Evolutionary conservation across 2,888 invertebrate species (phyloP), one percentile per base, ranked within the genome.

Genomic region (Tetragonisca angustula): DNA sequence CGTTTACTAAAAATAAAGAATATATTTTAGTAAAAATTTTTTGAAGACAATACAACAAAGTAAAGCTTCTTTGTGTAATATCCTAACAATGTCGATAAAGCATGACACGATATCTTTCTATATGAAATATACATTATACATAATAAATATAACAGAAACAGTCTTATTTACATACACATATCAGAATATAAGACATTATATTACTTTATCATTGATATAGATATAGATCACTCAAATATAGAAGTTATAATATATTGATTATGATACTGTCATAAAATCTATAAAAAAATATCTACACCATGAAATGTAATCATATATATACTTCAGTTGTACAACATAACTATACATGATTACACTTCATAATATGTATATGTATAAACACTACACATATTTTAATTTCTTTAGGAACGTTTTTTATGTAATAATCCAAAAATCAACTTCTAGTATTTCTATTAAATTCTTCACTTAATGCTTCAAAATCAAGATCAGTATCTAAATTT

Each of bases 361-460:
- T 43, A 43, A 43, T 43, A 43, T 43, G 43, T 43, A 43, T 43
- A 43, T 9, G 43, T 43, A 43, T 43, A 43, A 43, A 43, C 43
- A 88, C 88, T 88, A 81, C 86, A 87, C 83, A 87, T 59, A 79
- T 54, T 52, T 82, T 36, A 82, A 81, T 77, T 76, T 62, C 21
- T 75, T 76, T 86, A 86, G 83, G 84, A 87, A 87, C 83, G 67
- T 86, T 24, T 77, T 65, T 61, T 59, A 36, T 49, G 71, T 1
- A 56, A 68, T 72, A 36, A 68, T 81, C 70, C 79, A 75, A 84
- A 81, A 92, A 93, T 94, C 93, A 94, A 89, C 94, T 93, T 71
- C 92, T 92, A 43, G 93, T 93, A 84, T 92, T 94, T 80, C 93
- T 90, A 80, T 92, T 93, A 73, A 94, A 94, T 87, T 94, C 94